Evolutionary conservation across 2,888 invertebrate species (phyloP).

Genomic region (Psylliodes chrysocephalus): DNA sequence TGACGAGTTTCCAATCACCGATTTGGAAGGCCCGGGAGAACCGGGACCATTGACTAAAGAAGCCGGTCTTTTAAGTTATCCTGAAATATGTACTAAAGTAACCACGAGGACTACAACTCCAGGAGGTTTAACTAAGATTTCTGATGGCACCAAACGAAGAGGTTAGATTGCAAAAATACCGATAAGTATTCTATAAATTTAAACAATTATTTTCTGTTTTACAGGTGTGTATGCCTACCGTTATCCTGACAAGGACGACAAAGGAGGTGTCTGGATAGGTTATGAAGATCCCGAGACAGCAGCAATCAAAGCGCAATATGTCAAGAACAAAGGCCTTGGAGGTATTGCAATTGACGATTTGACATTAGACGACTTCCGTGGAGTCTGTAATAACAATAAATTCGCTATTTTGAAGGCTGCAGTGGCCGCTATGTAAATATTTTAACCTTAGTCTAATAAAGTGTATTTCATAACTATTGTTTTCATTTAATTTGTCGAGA

Average conservation of each 20-base stretch:
- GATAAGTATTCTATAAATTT: too few species aligned
- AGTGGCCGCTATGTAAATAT: slow-evolving; percentile 48
- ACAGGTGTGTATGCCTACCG: slow-evolving; percentile 81
- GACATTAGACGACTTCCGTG: slow-evolving; percentile 81
- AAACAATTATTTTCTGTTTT: too few species aligned
- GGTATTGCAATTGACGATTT: slow-evolving; percentile 80
- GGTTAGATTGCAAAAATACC: slow-evolving; percentile 69
- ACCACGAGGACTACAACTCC: slow-evolving; percentile 66
- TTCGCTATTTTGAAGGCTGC: slow-evolving; percentile 80
- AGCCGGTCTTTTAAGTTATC: slow-evolving; percentile 78
- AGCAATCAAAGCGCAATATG: slow-evolving; percentile 78
- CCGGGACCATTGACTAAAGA: slow-evolving; percentile 76
- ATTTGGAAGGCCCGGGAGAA: slow-evolving; percentile 74
- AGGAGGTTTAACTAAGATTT: slow-evolving; percentile 75
- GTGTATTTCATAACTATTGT: not conserved
- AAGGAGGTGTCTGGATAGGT: slow-evolving; percentile 81
- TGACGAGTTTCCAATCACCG: slow-evolving; percentile 77
- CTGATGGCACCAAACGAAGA: slow-evolving; percentile 81
- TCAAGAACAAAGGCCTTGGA: slow-evolving; percentile 77
- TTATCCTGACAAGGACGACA: slow-evolving; percentile 71
- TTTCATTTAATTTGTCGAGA: too few species aligned
- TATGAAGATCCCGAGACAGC: slow-evolving; percentile 84
- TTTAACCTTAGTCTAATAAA: not conserved
- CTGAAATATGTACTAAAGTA: slow-evolving; percentile 79
- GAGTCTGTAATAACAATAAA: slow-evolving; percentile 79